Base-by-base conservation (phyloP, 2,113 vertebrate species). In the Lepidiolamprologus cunningtoni region DNA sequence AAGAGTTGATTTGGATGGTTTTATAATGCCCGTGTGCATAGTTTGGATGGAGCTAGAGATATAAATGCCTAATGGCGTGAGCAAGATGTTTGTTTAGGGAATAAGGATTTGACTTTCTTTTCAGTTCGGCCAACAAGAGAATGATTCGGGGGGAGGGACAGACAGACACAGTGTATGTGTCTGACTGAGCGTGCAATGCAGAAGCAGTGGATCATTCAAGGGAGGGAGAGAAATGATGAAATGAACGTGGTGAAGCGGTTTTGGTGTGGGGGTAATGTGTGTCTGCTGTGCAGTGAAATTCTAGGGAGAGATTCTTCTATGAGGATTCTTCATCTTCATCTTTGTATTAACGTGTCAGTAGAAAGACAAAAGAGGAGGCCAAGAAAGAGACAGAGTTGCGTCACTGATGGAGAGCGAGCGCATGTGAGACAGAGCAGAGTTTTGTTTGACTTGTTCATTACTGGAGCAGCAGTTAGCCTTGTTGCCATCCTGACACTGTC, bases 391-490 rank as follows among this genome's bases (percentile, higher is more conserved):
- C 37, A 81, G 37, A 76, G 16, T 71, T 54, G 81, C 11, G 13
- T 87, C 81, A 83, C 28, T 66, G 31, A 66, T 54, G 23, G 40
- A 66, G 82, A 61, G 55, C 8, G 80, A 31, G 42, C 35, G 71
- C 78, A 55, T 85, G 81, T 78, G 54, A 42, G 83, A 55, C 63
- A 42, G 37, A 68, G 55, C 40, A 10, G 80, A 84, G 52, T 86
- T 85, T 68, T 57, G 53, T 84, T 88, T 80, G 84, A 88, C 86
- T 87, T 92, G 85, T 89, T 92, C 92, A 83, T 85, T 86, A 89
- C 23, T 89, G 84, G 86, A 85, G 83, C 83, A 89, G 83, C 83
- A 82, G 91, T 91, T 90, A 63, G 68, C 82, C 79, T 63, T 78
- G 73, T 86, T 86, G 86, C 91, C 73, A 61, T 84, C 84, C 83